Evolutionary conservation across 2,113 vertebrate species (phyloP), one percentile per base, ranked within the genome.

Genomic region (Entelurus aequoreus): DNA sequence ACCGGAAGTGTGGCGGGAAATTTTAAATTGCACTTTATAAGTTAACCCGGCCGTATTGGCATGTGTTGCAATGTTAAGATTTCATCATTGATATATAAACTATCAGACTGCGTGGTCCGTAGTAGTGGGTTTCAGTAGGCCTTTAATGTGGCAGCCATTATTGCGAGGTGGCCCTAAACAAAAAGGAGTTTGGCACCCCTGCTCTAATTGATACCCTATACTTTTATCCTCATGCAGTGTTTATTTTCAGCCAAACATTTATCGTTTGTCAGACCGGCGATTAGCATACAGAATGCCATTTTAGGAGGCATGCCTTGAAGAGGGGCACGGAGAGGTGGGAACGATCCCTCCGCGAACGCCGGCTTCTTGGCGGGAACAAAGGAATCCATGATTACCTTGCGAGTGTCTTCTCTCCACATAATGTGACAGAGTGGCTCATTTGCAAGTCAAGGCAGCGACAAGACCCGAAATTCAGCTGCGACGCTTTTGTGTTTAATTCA

Each of bases 401-500:
- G 8, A 6, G 1, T 49, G 38, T 44, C 9, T 66, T 61, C 54
- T 63, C 61, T 53, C 21, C 1, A 10, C 57, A 10, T 68, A 53
- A 51, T 60, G 14, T 53, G 68, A 70, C 61, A 60, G 68, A 76
- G 63, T 14, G 48, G 56, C 66, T 77, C 49, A 78, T 84, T 73
- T 78, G 71, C 72, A 72, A 74, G 69, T 77, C 53, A 47, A 65
- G 37, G 38, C 54, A 54, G 68, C 72, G 57, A 62, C 52, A 60
- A 78, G 6, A 62, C 48, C 4, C 15, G 63, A 71, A 71, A 67
- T 72, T 68, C 62, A 35, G 52, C 66, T 60, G 75, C 73, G 77
- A 79, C 67, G 66, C 63, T 68, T 16, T 65, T 42, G 51, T 50
- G 80, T 50, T 78, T 75, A 83, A 83, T 83, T 85, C 69, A 65